Conservation (phyloP, 2,797 vertebrate genomes). For the Limnodromus scolopaceus region DNA sequence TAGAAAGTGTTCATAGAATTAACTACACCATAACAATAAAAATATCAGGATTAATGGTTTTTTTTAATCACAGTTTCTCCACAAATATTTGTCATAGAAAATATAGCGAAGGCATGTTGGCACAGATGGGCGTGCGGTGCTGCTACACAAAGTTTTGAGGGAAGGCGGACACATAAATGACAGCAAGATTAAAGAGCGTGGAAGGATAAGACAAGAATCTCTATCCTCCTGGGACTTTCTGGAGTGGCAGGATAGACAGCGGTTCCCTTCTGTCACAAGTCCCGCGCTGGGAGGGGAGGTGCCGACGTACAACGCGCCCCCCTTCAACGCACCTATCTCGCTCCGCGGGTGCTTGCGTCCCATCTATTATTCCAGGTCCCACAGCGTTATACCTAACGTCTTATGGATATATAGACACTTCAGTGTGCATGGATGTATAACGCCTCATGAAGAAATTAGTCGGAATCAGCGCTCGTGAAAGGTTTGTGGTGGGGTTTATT, state of each 20-base stretch:
- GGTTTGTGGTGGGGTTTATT: background rate
- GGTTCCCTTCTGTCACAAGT: slow-evolving; percentile 20
- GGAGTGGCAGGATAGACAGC: slow-evolving; percentile 63
- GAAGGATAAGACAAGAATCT: slow-evolving; percentile 55
- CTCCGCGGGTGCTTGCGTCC: background rate
- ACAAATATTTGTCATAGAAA: slow-evolving; percentile 81
- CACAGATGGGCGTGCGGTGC: slow-evolving; percentile 61
- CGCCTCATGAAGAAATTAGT: background rate
- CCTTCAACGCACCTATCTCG: background rate
- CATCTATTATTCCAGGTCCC: slow-evolving; percentile 10
- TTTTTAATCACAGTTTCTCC: slow-evolving; percentile 78
- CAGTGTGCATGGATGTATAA: background rate
- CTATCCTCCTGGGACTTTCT: slow-evolving; percentile 36
- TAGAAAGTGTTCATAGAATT: slow-evolving; percentile 81
- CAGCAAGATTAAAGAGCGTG: slow-evolving; percentile 56
- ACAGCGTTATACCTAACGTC: background rate
- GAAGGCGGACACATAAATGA: slow-evolving; percentile 61
- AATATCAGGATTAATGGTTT: slow-evolving; percentile 79
- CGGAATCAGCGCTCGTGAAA: background rate
- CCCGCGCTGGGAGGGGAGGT: background rate
- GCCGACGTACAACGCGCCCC: background rate
- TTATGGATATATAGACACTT: background rate
- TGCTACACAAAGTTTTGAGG: slow-evolving; percentile 67
- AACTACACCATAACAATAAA: slow-evolving; percentile 82
- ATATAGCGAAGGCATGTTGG: slow-evolving; percentile 80